These are phyloP conservation scores for Meloidogyne chitwoodi DNA, from an alignment of 1,140 invertebrate genomes.

Conservation along the genomic window DNA sequence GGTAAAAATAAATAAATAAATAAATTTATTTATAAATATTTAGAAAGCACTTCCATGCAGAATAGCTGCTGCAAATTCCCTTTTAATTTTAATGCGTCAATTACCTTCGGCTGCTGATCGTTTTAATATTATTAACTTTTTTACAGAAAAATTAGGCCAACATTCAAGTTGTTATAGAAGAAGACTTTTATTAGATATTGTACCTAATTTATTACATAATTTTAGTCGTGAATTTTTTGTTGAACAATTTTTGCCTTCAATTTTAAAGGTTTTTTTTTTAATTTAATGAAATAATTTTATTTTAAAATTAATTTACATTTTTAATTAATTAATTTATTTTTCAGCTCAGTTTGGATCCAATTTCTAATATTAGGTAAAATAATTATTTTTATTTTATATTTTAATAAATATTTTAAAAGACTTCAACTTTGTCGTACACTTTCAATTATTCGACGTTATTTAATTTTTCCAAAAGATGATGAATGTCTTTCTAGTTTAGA, in stretches of 20 bases:
- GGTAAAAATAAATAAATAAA: slow-evolving; percentile 42
- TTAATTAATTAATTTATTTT: neutral
- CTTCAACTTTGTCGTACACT: slow-evolving; percentile 61
- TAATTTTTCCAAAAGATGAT: slow-evolving; percentile 62
- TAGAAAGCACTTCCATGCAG: slow-evolving; percentile 63
- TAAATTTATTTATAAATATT: slow-evolving; percentile 26
- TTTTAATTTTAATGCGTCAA: slow-evolving; percentile 60
- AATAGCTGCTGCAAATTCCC: slow-evolving; percentile 60
- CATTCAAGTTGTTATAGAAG: slow-evolving; percentile 61
- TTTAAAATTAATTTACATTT: neutral
- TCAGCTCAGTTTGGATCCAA: slow-evolving; percentile 4
- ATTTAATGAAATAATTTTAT: neutral
- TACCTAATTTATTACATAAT: slow-evolving; percentile 60
- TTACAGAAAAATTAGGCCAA: slow-evolving; percentile 61
- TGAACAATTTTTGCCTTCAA: slow-evolving; percentile 61
- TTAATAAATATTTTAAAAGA: too few species aligned
- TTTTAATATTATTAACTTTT: slow-evolving; percentile 56
- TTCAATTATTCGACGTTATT: slow-evolving; percentile 60
- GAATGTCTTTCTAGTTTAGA: slow-evolving; percentile 40
- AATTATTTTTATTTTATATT: neutral
- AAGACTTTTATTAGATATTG: slow-evolving; percentile 62
- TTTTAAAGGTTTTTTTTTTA: slow-evolving; percentile 61
- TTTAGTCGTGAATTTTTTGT: slow-evolving; percentile 64
- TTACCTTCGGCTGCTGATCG: slow-evolving; percentile 60
- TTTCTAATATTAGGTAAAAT: slow-evolving; percentile 2